phyloP scores from a whole-genome alignment of 2,113 vertebrate genomes.

The Engystomops pustulosus region DNA sequence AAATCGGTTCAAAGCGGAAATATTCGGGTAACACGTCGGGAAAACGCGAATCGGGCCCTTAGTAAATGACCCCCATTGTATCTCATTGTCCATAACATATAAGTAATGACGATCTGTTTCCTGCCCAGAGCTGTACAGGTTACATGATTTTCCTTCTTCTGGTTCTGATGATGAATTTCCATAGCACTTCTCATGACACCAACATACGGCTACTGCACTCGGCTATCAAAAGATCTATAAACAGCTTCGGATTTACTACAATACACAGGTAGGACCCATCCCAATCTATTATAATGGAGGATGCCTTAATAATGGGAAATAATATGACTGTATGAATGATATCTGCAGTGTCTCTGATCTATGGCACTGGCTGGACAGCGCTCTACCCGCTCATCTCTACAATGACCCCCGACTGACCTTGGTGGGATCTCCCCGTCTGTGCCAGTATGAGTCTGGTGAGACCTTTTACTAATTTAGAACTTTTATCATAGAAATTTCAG shows the following conservation, averaged over 20 bases:
- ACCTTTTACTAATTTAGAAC: neutral
- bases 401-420: constrained; percentile 67
- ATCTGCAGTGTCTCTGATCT: constrained; percentile 70
- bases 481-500: neutral
- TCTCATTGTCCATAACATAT: too few relatives aligned
- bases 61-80: too few relatives aligned
- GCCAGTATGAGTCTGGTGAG: constrained; percentile 51
- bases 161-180: constrained; percentile 79
- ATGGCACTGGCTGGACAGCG: constrained; percentile 71
- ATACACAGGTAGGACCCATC: constrained; percentile 64
- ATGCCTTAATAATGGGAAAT: too few relatives aligned
- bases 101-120: neutral
- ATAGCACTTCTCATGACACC: constrained; percentile 67
- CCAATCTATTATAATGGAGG: neutral
- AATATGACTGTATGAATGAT: neutral
- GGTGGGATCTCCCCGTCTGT: constrained; percentile 69
- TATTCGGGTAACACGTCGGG: too few relatives aligned
- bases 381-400: constrained; percentile 71
- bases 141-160: constrained; percentile 77
- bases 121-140: constrained; percentile 69
- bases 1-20: too few relatives aligned
- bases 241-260: constrained; percentile 65
- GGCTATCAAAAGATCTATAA: constrained; percentile 65
- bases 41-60: too few relatives aligned
- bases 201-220: constrained; percentile 71